These are phyloP conservation scores for Conus ventricosus DNA, from an alignment of 1,140 invertebrate species.

Conservation along the genomic window DNA sequence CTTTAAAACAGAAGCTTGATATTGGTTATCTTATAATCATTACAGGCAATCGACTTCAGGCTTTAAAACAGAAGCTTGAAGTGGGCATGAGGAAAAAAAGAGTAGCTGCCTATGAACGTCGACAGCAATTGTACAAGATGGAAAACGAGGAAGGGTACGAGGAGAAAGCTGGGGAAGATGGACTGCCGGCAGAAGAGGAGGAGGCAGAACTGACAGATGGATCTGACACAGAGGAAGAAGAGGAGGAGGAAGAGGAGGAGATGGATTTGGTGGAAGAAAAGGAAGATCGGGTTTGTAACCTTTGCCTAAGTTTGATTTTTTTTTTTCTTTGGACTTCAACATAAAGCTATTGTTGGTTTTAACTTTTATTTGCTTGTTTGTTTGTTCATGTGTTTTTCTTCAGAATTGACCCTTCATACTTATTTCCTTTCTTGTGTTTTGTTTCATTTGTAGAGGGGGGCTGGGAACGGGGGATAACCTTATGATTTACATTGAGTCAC, in stretches of 20 bases:
- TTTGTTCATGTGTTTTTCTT: too few relatives aligned
- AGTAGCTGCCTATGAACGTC: constrained; percentile 37
- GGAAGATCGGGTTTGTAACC: not conserved
- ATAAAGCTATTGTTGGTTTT: too few relatives aligned
- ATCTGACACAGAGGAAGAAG: constrained; percentile 34
- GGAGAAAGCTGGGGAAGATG: constrained; percentile 28
- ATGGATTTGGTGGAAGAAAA: not conserved
- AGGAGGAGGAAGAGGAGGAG: constrained; percentile 31
- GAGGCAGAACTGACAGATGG: constrained; percentile 52
- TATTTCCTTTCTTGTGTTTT: too few relatives aligned
- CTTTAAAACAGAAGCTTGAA: constrained; percentile 36
- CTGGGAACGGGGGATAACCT: too few relatives aligned
- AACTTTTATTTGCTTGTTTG: too few relatives aligned
- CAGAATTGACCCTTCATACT: too few relatives aligned
- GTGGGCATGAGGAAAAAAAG: constrained; percentile 43
- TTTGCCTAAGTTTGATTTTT: too few relatives aligned
- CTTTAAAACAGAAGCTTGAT: constrained; percentile 25
- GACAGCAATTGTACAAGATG: constrained; percentile 41
- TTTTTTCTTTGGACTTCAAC: too few relatives aligned
- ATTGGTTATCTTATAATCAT: too few relatives aligned
- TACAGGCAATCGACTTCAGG: too few relatives aligned
- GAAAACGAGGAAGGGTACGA: constrained; percentile 55
- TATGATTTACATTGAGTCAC: too few relatives aligned
- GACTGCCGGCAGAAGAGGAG: constrained; percentile 29
- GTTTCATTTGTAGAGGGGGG: too few relatives aligned